phyloP scores from a whole-genome alignment of 1,140 invertebrate genomes.

The Zaprionus africanus region DNA sequence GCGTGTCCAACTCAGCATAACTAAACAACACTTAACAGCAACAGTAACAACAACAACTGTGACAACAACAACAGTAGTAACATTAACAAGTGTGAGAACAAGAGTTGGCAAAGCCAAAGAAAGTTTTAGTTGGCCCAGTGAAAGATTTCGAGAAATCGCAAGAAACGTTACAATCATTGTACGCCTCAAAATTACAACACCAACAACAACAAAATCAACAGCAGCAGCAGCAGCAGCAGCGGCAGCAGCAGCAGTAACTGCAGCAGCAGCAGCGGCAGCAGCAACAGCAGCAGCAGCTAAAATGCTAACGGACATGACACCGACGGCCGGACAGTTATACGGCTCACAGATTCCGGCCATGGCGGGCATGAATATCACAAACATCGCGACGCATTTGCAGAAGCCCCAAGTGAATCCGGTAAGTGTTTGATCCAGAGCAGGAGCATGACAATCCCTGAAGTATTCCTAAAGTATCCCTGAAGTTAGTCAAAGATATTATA shows the following conservation, averaged over 20 bases:
- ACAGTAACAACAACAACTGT: conserved; percentile 20
- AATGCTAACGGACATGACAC: conserved; percentile 86
- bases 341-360: conserved; percentile 86
- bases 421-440: conserved; percentile 46
- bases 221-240: conserved; percentile 43
- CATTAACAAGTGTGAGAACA: conserved; percentile 14
- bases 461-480: too few species aligned
- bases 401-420: conserved; percentile 84
- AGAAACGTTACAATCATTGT: conserved; percentile 57
- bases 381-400: conserved; percentile 83
- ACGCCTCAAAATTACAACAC: conserved; percentile 66
- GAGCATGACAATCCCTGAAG: too few species aligned
- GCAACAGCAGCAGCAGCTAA: conserved; percentile 51
- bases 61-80: conserved; percentile 5
- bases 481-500: too few species aligned
- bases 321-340: conserved; percentile 86
- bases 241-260: conserved; percentile 84
- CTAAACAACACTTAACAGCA: conserved; percentile 35
- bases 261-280: conserved; percentile 44
- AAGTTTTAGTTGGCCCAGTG: conserved; percentile 10
- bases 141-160: background rate
- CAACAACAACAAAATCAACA: conserved; percentile 39
- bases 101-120: background rate
- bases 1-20: conserved; percentile 41
- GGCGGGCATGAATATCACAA: conserved; percentile 86